These are phyloP conservation scores for Falco novaeseelandiae DNA, from an alignment of 2,797 vertebrate species.

Conservation along the genomic window DNA sequence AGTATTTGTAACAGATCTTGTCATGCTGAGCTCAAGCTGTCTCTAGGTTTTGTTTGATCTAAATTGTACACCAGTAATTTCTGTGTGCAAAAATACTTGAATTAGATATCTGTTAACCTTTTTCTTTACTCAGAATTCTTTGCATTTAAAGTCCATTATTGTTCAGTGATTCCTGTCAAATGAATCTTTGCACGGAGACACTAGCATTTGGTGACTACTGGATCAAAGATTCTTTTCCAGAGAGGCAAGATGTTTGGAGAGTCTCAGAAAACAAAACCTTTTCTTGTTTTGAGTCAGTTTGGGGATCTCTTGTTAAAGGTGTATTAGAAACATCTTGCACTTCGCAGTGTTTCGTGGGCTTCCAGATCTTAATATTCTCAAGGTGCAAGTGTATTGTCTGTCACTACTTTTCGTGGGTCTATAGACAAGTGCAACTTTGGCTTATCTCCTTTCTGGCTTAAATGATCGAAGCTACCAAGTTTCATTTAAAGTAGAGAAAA, in stretches of 20 bases:
- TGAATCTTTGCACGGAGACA: neutral
- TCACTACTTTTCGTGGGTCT: neutral
- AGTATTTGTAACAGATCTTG: neutral
- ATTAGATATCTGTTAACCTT: neutral
- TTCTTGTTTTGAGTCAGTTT: neutral
- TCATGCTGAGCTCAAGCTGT: neutral
- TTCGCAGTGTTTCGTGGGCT: neutral
- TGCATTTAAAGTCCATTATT: neutral
- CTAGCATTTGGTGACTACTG: neutral
- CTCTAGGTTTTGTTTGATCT: neutral
- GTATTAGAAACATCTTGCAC: neutral
- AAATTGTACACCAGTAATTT: neutral
- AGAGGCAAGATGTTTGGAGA: neutral
- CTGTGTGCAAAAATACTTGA: neutral
- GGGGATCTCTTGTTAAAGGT: neutral
- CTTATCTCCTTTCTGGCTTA: neutral
- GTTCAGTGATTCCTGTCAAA: neutral
- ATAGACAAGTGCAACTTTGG: neutral
- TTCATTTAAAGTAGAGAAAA: neutral
- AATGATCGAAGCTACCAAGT: neutral
- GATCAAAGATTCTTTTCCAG: neutral
- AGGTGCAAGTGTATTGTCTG: neutral
- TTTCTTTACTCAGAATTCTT: neutral
- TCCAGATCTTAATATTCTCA: neutral
- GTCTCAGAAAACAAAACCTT: neutral